Percentiles rank a stretch among this genome's conserved stretches.
These are phyloP conservation scores for Anguilla megastoma DNA, from an alignment of 2,797 vertebrate species.

Conservation along the genomic window DNA sequence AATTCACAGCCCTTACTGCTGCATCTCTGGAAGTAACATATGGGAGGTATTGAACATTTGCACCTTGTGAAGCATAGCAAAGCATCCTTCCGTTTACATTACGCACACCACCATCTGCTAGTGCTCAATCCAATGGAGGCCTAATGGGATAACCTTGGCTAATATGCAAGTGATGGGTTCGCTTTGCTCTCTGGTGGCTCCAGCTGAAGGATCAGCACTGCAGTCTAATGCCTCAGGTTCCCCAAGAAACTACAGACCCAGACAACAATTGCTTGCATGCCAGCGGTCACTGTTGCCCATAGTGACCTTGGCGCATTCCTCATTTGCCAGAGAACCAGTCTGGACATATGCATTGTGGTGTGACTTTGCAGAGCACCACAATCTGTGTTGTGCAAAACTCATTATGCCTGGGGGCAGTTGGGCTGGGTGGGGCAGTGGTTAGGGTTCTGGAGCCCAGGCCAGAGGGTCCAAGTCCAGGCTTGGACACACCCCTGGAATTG, in stretches of 20 bases:
- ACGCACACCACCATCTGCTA: slow-evolving; percentile 14
- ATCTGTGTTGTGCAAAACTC: background rate
- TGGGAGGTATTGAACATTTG: background rate
- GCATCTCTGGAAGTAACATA: background rate
- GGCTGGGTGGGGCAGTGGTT: background rate
- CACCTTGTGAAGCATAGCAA: background rate
- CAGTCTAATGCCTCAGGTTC: background rate
- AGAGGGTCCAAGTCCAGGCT: background rate
- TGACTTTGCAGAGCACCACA: background rate
- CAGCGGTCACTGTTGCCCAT: background rate
- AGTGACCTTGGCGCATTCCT: background rate
- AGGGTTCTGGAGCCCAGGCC: background rate
- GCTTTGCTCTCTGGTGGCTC: background rate
- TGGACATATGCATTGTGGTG: background rate
- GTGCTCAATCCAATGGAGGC: background rate
- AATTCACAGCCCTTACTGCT: background rate
- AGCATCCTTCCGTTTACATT: slow-evolving; percentile 8
- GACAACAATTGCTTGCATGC: background rate
- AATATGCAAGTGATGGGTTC: background rate
- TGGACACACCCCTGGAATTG: background rate
- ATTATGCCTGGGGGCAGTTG: background rate
- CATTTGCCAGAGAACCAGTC: background rate
- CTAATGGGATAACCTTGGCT: slow-evolving; percentile 21
- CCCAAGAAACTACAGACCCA: background rate
- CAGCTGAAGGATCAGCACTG: slow-evolving; percentile 15